phyloP scores from a whole-genome alignment of 2,113 vertebrate genomes.

The Lagopus muta region DNA sequence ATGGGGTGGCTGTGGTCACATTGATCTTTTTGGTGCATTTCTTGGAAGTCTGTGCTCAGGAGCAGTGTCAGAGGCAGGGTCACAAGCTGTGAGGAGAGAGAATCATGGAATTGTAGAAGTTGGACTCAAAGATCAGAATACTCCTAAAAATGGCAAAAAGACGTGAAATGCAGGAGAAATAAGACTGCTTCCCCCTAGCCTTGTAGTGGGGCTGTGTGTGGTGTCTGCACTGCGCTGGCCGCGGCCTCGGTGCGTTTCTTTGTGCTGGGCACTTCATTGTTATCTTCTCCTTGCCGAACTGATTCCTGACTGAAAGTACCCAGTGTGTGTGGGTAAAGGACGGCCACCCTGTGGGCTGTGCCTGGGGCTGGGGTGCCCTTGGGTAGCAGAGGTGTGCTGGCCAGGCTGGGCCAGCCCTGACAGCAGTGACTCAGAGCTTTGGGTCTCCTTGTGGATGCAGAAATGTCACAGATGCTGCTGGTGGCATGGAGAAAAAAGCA shows the following conservation, averaged over 20 bases:
- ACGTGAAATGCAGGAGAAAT: background rate
- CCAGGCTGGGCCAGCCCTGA: no score
- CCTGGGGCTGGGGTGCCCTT: background rate
- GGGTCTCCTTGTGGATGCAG: background rate
- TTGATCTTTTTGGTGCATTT: background rate
- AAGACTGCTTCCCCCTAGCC: background rate
- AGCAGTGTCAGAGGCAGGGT: background rate
- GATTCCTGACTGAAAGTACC: background rate
- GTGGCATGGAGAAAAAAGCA: background rate
- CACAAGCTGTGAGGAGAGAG: background rate
- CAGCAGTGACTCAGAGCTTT: no score
- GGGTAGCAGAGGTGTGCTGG: no score
- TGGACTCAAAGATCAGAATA: background rate
- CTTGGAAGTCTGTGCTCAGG: background rate
- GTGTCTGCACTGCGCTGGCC: background rate
- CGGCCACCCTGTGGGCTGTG: accelerated
- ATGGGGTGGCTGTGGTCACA: accelerated
- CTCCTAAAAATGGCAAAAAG: background rate
- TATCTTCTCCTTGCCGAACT: background rate
- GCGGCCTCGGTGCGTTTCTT: background rate
- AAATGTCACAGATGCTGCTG: background rate
- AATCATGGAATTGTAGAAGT: background rate
- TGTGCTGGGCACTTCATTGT: background rate
- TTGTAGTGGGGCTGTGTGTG: accelerated
- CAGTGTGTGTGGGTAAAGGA: accelerated